Conservation (phyloP, 2,888 invertebrate genomes). For the Lepidonotus clava region DNA sequence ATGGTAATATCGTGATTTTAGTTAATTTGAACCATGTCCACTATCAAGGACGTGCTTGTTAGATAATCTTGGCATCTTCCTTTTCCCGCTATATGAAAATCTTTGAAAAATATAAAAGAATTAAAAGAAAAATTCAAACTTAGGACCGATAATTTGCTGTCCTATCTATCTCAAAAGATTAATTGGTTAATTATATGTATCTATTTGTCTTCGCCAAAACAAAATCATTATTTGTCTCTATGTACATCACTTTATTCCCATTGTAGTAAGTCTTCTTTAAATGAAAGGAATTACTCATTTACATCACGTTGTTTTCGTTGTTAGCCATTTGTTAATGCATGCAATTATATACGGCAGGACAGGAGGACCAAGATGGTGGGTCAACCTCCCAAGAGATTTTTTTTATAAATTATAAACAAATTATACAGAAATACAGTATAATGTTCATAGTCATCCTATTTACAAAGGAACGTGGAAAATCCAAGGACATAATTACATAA, state of each 20-base stretch:
- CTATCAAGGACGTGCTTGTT: too few relatives aligned
- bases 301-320: conserved; percentile 12
- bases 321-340: not conserved
- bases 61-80: too few relatives aligned
- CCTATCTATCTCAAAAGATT: too few relatives aligned
- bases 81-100: too few relatives aligned
- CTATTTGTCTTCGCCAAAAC: too few relatives aligned
- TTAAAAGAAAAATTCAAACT: too few relatives aligned
- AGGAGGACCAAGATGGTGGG: not conserved
- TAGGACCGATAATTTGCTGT: too few relatives aligned
- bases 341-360: not conserved
- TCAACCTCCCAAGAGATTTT: not conserved
- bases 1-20: too few relatives aligned
- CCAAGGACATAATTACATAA: too few relatives aligned
- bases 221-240: not conserved
- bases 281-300: not conserved
- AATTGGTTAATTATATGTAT: too few relatives aligned
- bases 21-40: too few relatives aligned
- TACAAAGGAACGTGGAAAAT: conserved; percentile 20
- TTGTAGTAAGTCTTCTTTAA: not conserved
- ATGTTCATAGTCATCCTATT: not conserved
- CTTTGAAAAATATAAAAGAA: too few relatives aligned
- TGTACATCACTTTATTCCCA: conserved; percentile 16
- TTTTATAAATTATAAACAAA: conserved; percentile 26
- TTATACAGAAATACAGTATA: not conserved